A percentile compares a stretch with the other conserved stretches of the same genome.
Conservation (phyloP, 1,140 invertebrate species). For the Cheumatopsyche charites region DNA sequence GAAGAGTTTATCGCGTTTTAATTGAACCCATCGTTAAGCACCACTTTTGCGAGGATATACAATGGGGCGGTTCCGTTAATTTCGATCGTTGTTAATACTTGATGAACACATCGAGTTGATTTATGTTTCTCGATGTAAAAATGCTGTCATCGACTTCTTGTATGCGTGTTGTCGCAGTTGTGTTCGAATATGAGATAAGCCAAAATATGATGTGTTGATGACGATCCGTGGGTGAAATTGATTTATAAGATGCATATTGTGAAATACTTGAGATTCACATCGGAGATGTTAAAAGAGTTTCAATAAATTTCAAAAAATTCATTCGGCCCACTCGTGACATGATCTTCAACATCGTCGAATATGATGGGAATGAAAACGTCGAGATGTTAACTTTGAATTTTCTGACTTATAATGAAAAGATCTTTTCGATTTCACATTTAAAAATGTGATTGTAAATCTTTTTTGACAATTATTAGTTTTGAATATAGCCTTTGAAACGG, state of each 20-base stretch:
- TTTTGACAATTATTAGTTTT: background rate
- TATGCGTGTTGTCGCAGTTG: no score
- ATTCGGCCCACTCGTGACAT: conserved; percentile 9
- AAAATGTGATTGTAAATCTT: background rate
- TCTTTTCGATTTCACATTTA: background rate
- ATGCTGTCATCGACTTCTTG: no score
- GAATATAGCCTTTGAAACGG: background rate
- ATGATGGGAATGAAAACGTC: background rate
- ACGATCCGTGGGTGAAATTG: conserved; percentile 11
- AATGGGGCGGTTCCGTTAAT: no score
- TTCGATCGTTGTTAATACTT: no score
- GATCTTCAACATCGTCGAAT: background rate
- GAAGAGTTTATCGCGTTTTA: no score
- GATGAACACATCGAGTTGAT: no score
- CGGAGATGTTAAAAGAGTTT: background rate
- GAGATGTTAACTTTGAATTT: background rate
- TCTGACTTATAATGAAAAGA: background rate
- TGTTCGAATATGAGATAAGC: background rate
- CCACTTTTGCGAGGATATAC: no score
- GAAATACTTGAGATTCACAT: background rate
- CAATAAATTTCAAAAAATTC: conserved; percentile 12
- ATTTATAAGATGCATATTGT: conserved; percentile 12
- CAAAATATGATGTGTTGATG: background rate
- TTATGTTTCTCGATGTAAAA: no score
- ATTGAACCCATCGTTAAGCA: no score